phyloP scores from a whole-genome alignment of 2,888 invertebrate genomes.

The Lycophotia porphyrea region DNA sequence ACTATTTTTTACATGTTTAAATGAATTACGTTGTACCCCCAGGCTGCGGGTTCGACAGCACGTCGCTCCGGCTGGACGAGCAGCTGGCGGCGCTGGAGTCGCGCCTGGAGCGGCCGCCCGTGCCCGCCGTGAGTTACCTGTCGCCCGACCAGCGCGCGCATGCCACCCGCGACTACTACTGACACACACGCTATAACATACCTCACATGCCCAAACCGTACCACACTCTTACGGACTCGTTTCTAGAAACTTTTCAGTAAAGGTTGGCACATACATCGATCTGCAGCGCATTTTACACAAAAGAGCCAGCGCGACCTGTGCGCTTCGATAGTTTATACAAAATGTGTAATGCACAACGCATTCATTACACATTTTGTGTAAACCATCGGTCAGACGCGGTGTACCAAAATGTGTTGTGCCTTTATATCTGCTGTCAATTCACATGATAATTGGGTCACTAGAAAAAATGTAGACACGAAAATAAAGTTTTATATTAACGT shows the following conservation, averaged over 20 bases:
- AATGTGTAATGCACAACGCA: background rate
- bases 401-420: background rate
- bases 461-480: background rate
- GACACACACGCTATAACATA: constrained; percentile 58
- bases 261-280: background rate
- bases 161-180: constrained; percentile 77
- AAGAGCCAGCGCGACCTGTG: background rate
- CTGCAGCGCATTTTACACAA: background rate
- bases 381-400: background rate
- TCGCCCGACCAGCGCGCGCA: constrained; percentile 69
- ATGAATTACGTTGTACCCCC: too few species aligned
- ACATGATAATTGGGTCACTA: background rate
- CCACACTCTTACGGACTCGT: background rate
- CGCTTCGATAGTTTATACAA: background rate
- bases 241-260: background rate
- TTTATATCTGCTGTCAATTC: background rate
- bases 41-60: constrained; percentile 92
- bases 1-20: too few species aligned
- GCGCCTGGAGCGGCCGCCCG: constrained; percentile 93
- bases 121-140: constrained; percentile 90
- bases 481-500: background rate
- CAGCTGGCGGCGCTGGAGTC: constrained; percentile 95
- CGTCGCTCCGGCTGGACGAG: constrained; percentile 94
- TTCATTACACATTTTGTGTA: too few species aligned
- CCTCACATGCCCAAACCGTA: background rate